phyloP scores from a whole-genome alignment of 2,888 invertebrate genomes.

The Liopterus haemorrhoidalis region DNA sequence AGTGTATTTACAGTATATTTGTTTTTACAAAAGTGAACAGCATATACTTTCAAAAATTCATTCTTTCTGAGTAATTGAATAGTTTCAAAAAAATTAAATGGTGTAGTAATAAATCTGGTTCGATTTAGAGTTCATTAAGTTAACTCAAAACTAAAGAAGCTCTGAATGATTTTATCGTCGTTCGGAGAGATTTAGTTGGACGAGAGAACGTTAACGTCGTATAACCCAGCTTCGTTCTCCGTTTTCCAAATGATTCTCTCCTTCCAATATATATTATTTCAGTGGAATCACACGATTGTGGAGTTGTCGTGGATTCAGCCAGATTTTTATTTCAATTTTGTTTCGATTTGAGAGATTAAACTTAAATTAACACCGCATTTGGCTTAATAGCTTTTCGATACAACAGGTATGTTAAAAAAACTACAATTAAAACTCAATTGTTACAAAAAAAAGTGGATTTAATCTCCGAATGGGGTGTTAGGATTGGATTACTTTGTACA shows the following conservation, averaged over 20 bases:
- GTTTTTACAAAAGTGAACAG: too few species aligned
- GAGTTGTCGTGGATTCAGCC: slow-evolving; percentile 25
- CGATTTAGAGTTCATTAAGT: too few species aligned
- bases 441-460: too few species aligned
- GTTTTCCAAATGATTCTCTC: neutral
- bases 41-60: too few species aligned
- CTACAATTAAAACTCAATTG: too few species aligned
- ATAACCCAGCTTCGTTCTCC: slow-evolving; percentile 1
- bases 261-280: neutral
- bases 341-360: slow-evolving; percentile 41
- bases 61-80: too few species aligned
- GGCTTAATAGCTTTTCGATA: slow-evolving; percentile 45
- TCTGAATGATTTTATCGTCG: slow-evolving; percentile 6
- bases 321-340: slow-evolving; percentile 46
- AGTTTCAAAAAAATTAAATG: too few species aligned
- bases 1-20: too few species aligned
- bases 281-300: slow-evolving; percentile 13
- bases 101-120: too few species aligned
- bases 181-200: slow-evolving; percentile 6
- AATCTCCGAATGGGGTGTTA: too few species aligned
- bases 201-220: neutral
- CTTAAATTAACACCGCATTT: slow-evolving; percentile 45
- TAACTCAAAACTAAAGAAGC: too few species aligned
- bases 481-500: too few species aligned
- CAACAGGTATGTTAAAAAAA: slow-evolving; percentile 28